Conservation (phyloP, 2,797 vertebrate species). For the Cyclura pinguis region DNA sequence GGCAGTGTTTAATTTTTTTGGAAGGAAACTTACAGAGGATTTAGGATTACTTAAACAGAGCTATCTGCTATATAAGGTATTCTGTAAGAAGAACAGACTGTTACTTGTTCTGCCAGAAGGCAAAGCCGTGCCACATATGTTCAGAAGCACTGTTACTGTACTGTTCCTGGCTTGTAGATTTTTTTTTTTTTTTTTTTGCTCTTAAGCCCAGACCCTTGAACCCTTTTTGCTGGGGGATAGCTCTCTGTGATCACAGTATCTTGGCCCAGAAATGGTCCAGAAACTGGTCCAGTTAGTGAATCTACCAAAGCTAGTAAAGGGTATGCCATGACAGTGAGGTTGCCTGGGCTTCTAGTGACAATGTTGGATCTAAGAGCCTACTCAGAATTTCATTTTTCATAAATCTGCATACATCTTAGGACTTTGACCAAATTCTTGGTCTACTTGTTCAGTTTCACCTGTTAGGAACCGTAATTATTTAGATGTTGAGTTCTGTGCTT, state of each 20-base stretch:
- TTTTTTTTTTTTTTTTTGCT: background rate
- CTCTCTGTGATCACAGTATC: background rate
- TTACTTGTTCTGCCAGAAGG: background rate
- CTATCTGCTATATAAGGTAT: too few relatives aligned
- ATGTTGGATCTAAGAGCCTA: background rate
- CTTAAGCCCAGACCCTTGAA: background rate
- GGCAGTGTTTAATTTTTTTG: background rate
- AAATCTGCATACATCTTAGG: too few relatives aligned
- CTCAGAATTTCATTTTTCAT: background rate
- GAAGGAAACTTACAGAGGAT: background rate
- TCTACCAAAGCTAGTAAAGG: background rate
- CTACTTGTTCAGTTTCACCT: background rate
- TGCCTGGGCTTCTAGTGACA: background rate
- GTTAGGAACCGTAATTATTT: background rate
- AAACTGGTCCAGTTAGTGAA: background rate
- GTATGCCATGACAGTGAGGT: background rate
- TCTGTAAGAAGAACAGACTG: background rate
- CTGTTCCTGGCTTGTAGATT: background rate
- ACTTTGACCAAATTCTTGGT: background rate
- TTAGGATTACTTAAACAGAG: background rate
- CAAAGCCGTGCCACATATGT: background rate
- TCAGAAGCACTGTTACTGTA: background rate
- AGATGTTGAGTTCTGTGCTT: background rate
- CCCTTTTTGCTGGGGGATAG: background rate
- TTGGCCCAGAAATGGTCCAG: background rate